Conservation (phyloP, 2,888 invertebrate species). For the Operophtera brumata region DNA sequence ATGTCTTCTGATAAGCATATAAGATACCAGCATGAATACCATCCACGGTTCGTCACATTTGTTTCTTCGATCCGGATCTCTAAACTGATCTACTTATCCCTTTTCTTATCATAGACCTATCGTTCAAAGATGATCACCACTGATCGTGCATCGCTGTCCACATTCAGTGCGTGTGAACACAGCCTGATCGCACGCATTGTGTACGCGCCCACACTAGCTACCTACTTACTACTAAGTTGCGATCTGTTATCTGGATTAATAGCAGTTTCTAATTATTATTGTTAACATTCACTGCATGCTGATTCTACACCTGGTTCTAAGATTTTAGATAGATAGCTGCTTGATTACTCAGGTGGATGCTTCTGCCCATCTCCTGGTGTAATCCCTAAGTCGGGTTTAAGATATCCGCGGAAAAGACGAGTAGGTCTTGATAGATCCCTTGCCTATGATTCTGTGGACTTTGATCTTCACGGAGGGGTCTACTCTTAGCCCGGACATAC, state of each 20-base stretch:
- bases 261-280: slow-evolving; percentile 32
- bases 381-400: too few relatives aligned
- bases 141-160: slow-evolving; percentile 1
- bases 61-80: too few relatives aligned
- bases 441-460: too few relatives aligned
- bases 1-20: too few relatives aligned
- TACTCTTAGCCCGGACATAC: too few relatives aligned
- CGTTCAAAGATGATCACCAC: not conserved
- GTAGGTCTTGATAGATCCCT: too few relatives aligned
- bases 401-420: too few relatives aligned
- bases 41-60: too few relatives aligned
- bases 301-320: slow-evolving; percentile 13
- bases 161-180: slow-evolving; percentile 22
- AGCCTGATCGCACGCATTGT: slow-evolving; percentile 22
- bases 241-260: slow-evolving; percentile 36
- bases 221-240: slow-evolving; percentile 34
- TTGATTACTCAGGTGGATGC: too few relatives aligned
- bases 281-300: slow-evolving; percentile 19
- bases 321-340: slow-evolving; percentile 3
- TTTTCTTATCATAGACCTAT: not conserved
- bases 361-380: too few relatives aligned
- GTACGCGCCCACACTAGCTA: slow-evolving; percentile 24
- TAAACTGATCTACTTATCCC: not conserved
- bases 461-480: too few relatives aligned
- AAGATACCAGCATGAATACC: too few relatives aligned